phyloP scores from a whole-genome alignment of 2,113 vertebrate species.

The Gymnorhina tibicen region DNA sequence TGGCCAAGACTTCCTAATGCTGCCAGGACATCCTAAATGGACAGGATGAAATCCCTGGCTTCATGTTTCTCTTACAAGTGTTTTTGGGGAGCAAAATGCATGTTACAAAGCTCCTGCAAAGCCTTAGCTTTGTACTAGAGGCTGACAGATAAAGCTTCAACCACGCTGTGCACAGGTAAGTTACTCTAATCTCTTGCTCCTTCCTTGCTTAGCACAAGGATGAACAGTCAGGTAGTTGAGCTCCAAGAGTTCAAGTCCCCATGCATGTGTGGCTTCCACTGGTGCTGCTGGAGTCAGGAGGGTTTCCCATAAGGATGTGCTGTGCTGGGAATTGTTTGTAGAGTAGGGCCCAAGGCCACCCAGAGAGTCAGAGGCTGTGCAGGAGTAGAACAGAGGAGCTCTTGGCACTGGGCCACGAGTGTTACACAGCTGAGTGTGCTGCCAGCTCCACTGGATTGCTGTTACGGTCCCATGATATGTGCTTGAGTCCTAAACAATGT shows the following conservation, averaged over 20 bases:
- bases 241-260: not conserved
- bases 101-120: not conserved
- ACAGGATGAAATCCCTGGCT: not conserved
- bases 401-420: not conserved
- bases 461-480: not conserved
- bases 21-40: not conserved
- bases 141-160: not conserved
- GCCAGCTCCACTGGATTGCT: not conserved
- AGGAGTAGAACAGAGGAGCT: not conserved
- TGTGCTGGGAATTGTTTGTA: not conserved
- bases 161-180: not conserved
- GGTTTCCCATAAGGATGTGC: not conserved
- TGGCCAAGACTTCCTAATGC: not conserved
- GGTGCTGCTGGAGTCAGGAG: not conserved
- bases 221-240: not conserved
- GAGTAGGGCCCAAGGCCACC: not conserved
- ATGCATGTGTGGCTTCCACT: accelerated
- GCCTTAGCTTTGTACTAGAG: not conserved
- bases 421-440: not conserved
- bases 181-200: not conserved
- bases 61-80: not conserved
- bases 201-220: not conserved
- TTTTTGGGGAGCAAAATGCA: not conserved
- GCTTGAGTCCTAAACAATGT: not conserved
- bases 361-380: not conserved